A percentile compares a stretch with the other conserved stretches of the same genome.
These are phyloP conservation scores for Bujurquina vittata DNA, from an alignment of 2,113 vertebrate species.

Conservation along the genomic window DNA sequence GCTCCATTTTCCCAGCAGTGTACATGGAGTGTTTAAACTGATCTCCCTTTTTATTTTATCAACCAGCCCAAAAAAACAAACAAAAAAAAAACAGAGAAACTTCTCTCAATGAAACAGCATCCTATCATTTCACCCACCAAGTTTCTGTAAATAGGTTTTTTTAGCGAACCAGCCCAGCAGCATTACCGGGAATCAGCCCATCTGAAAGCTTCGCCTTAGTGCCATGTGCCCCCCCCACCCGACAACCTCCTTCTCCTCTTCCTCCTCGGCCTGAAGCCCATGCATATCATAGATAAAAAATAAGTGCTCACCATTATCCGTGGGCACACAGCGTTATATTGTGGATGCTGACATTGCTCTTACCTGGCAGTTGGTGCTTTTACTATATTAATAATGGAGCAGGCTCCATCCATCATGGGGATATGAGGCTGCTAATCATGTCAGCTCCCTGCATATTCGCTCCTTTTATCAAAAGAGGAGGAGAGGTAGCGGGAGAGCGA, in stretches of 20 bases:
- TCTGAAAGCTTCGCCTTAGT: background rate
- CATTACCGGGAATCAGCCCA: conserved; percentile 18
- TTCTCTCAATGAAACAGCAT: background rate
- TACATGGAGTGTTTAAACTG: background rate
- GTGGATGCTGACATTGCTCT: conserved; percentile 80
- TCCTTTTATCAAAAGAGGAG: conserved; percentile 58
- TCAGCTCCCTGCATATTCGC: conserved; percentile 77
- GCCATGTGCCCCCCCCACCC: background rate
- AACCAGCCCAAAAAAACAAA: background rate
- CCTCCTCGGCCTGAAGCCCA: conserved; percentile 30
- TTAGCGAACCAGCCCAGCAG: background rate
- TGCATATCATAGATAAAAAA: conserved; percentile 74
- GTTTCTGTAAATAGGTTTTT: conserved; percentile 4
- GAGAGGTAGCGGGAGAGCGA: conserved; percentile 6
- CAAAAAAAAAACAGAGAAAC: background rate
- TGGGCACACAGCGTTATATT: conserved; percentile 73
- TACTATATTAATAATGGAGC: conserved; percentile 84
- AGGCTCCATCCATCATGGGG: conserved; percentile 75
- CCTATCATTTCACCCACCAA: background rate
- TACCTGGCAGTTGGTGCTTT: conserved; percentile 81
- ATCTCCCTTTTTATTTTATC: conserved; percentile 7
- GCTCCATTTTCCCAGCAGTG: background rate
- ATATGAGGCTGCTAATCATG: conserved; percentile 80
- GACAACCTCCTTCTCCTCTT: background rate
- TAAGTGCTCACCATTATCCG: conserved; percentile 71